Conservation (phyloP, 1,140 invertebrate species). For the Cyphomyrmex costatus region DNA sequence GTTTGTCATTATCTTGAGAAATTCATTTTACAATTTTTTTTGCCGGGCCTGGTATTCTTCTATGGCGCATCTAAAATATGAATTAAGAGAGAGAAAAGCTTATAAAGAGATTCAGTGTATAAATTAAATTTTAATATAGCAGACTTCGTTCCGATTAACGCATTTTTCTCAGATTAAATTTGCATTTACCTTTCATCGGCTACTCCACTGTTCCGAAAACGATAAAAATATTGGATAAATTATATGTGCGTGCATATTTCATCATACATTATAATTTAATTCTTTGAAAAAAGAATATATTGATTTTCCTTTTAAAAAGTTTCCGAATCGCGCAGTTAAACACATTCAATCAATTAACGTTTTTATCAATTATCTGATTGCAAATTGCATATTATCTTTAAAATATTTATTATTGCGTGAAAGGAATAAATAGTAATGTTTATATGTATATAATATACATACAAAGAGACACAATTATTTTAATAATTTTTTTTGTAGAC, state of each 20-base stretch:
- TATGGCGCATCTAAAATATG: neutral
- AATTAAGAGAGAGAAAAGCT: constrained; percentile 21
- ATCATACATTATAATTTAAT: constrained; percentile 17
- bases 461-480: neutral
- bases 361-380: neutral
- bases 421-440: neutral
- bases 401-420: neutral
- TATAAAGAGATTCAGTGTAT: constrained; percentile 10
- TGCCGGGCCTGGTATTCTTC: neutral
- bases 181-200: constrained; percentile 15
- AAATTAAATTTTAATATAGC: constrained; percentile 31
- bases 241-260: neutral
- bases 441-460: neutral
- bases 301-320: neutral
- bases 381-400: neutral
- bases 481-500: neutral
- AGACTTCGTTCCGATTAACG: neutral
- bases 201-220: neutral
- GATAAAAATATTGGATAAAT: constrained; percentile 23
- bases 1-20: neutral
- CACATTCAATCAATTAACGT: neutral
- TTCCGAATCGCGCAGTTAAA: neutral
- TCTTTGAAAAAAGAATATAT: constrained; percentile 12
- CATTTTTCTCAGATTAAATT: constrained; percentile 37
- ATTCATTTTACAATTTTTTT: constrained; percentile 7